Evolutionary conservation across 2,888 invertebrate species (phyloP), one percentile per base, ranked within the genome.

Genomic region (Drosophila prolongata): DNA sequence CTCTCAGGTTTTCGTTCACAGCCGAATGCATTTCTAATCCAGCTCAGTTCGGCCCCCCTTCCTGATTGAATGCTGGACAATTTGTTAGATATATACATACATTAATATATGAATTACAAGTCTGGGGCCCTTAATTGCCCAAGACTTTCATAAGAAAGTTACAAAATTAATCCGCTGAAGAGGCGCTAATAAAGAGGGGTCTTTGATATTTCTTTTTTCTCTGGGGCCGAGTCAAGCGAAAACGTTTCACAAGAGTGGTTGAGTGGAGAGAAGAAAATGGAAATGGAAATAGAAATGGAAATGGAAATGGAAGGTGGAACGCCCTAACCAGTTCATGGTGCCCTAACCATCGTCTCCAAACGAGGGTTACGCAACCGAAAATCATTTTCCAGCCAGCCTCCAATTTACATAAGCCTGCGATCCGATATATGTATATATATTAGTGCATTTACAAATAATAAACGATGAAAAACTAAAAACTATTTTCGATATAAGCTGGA

Each of bases 101-200:
- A 4, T 19, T 14, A 8, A 40, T 40, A n/a, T 6, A 40, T 40
- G 19, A 42, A 42, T 42, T 16, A 58, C 49, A 37, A 24, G 40
- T 55, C n/a, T 4, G 64, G 13, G 43, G 58, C 85, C 85, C 85
- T 80, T 84, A 81, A 84, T 80, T 78, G 79, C 69, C 65, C 38
- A 16, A 30, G 34, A 78, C 82, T 84, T 85, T 84, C 80, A 84
- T 84, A 81, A 85, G 85, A 80, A 84, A 80, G 80, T 80, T 79
- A 80, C 80, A 70, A 81, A 77, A 80, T 68, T 52, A 80, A 83
- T 80, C 67, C 78, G 58, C 37, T 55, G 54, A 65, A 50, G 53
- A 66, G 65, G 40, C 64, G 46, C 64, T 34, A 62, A 61, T 35
- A 65, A 64, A 49, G 38, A 38, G 42, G 42, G 30, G 37, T 16